Conservation (phyloP, 2,888 invertebrate species). For the Galerucella pusilla region DNA sequence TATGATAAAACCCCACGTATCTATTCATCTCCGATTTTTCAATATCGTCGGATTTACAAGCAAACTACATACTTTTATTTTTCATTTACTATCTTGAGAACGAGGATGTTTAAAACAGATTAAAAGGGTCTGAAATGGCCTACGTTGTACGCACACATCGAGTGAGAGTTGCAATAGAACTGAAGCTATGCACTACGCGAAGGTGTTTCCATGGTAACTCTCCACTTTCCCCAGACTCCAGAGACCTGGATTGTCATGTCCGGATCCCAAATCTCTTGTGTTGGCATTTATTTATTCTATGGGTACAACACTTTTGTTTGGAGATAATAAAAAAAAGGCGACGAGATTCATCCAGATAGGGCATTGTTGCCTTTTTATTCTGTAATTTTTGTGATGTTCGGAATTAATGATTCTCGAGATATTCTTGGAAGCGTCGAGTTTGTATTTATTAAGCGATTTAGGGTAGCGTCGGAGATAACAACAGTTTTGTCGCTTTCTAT, state of each 20-base stretch:
- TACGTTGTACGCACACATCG: constrained; percentile 26
- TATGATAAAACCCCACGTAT: neutral
- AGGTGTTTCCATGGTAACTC: constrained; percentile 53
- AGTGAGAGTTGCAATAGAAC: constrained; percentile 44
- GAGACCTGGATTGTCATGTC: constrained; percentile 53
- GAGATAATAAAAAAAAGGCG: constrained; percentile 40
- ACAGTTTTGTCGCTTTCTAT: constrained; percentile 5
- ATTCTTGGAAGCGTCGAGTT: constrained; percentile 21
- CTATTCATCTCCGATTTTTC: constrained; percentile 19
- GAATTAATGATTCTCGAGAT: constrained; percentile 35
- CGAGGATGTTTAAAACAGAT: constrained; percentile 44
- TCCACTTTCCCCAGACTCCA: constrained; percentile 50
- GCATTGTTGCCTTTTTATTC: constrained; percentile 41
- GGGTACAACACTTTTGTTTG: constrained; percentile 46
- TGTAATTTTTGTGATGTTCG: constrained; percentile 39
- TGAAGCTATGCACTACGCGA: constrained; percentile 46
- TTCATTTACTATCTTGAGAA: constrained; percentile 30
- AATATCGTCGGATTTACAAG: constrained; percentile 28
- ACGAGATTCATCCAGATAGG: constrained; percentile 40
- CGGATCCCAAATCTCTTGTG: constrained; percentile 49
- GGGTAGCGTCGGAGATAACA: constrained; percentile 5
- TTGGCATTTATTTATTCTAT: constrained; percentile 47
- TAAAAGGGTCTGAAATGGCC: constrained; percentile 41
- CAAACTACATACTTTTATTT: constrained; percentile 28
- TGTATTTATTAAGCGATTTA: constrained; percentile 27